These are phyloP conservation scores for Rostratula benghalensis DNA, from an alignment of 2,113 vertebrate species.

Conservation along the genomic window DNA sequence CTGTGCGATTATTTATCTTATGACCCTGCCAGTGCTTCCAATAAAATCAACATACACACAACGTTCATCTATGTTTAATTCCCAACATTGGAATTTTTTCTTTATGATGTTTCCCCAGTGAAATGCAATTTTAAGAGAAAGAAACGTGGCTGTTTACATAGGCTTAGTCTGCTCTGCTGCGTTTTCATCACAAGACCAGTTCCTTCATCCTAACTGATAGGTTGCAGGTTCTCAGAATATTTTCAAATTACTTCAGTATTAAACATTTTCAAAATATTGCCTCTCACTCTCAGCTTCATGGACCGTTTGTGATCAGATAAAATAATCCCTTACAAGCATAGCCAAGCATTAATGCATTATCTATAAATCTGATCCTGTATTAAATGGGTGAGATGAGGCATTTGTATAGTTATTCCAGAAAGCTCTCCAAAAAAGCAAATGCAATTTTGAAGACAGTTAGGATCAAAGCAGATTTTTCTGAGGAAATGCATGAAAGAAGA, in stretches of 20 bases:
- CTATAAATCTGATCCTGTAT: constrained; percentile 17
- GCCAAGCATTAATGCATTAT: constrained; percentile 30
- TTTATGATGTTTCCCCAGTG: not conserved
- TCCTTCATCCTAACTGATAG: not conserved
- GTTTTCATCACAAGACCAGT: not conserved
- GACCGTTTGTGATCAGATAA: not conserved
- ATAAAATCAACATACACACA: not conserved
- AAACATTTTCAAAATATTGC: not conserved
- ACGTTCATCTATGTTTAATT: not conserved
- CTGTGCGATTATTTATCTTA: not conserved
- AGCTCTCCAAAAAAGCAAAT: not conserved
- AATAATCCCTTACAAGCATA: not conserved
- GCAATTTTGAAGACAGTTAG: not conserved
- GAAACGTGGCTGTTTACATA: not conserved
- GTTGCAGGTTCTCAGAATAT: not conserved
- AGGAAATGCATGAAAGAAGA: not conserved
- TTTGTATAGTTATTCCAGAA: not conserved
- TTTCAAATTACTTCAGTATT: not conserved
- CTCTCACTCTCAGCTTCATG: not conserved
- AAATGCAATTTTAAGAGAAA: not conserved
- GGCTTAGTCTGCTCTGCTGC: not conserved
- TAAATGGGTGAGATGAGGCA: not conserved
- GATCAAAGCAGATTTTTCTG: not conserved
- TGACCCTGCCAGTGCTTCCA: not conserved
- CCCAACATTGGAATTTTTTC: not conserved